These are phyloP conservation scores for Athetis lepigone DNA, from an alignment of 2,888 invertebrate species.

Conservation along the genomic window DNA sequence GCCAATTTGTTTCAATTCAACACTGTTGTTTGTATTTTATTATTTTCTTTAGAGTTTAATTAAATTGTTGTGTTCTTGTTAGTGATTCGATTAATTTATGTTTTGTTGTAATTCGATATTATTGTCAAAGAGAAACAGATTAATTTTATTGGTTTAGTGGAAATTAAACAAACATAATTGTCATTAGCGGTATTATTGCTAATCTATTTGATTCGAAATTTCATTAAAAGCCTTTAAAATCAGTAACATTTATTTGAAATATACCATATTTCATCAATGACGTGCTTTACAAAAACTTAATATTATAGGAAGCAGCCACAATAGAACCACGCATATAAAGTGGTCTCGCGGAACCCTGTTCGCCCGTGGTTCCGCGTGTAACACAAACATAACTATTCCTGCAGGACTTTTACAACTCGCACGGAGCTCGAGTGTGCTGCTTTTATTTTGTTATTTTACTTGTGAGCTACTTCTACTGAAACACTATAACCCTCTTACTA, in stretches of 20 bases:
- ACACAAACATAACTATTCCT: slow-evolving; percentile 13
- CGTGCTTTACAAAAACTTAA: neutral
- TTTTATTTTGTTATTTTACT: slow-evolving; percentile 24
- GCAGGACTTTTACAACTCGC: slow-evolving; percentile 19
- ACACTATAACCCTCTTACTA: too few relatives aligned
- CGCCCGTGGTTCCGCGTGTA: slow-evolving; percentile 1
- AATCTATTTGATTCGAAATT: neutral
- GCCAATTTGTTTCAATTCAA: slow-evolving; percentile 53
- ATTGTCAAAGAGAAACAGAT: neutral
- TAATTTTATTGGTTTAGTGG: neutral
- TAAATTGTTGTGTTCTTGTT: slow-evolving; percentile 39
- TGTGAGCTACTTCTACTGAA: neutral
- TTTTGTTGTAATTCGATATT: slow-evolving; percentile 23
- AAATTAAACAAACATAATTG: too few relatives aligned
- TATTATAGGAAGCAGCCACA: neutral
- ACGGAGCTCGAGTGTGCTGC: slow-evolving; percentile 1
- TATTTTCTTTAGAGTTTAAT: slow-evolving; percentile 45
- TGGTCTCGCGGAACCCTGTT: slow-evolving; percentile 9
- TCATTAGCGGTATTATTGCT: neutral
- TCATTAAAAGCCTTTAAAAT: too few relatives aligned
- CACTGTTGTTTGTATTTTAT: slow-evolving; percentile 33
- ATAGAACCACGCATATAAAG: neutral
- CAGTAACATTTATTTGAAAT: neutral
- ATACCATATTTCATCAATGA: neutral
- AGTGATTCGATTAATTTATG: slow-evolving; percentile 25